Base-by-base conservation (phyloP, 2,888 invertebrate genomes). In the Gerris lacustris region DNA sequence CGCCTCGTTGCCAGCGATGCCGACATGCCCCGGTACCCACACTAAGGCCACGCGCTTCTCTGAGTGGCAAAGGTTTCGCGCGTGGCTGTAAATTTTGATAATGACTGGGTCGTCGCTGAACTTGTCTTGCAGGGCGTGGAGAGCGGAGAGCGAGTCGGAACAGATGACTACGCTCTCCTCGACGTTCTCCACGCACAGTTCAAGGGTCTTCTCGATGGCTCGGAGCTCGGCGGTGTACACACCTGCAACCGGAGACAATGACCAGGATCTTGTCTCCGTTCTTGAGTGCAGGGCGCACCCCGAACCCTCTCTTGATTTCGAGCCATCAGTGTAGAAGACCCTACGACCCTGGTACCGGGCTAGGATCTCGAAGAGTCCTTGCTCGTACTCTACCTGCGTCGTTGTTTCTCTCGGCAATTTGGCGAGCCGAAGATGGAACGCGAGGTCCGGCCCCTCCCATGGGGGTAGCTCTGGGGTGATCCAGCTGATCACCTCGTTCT, bases 151-250 rank as follows among this genome's bases (percentile, higher is more conserved):
- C 11, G 55, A 55, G 9, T 55, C 55, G 9, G 55, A 11, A 55
- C 55, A 55, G 9, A 55, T 55, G 9, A 55, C 55, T 11, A 55
- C 15, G 55, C 11, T 55, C 15, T 55, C 55, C 15, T 55, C 55
- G 55, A 55, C 9, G 55, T 55, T 55, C 55, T 55, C 55, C 55
- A 55, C 9, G 55, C 55, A 55, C 9, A 11, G 15, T 9, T 9
- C 55, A 55, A 55, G 55, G 55, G 55, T 55, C 55, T 55, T 55
- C 55, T 55, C 55, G 9, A 55, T 11, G 55, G 55, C 55, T 55
- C 15, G 9, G 11, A 55, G 15, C 15, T 55, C 55, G 15, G 55
- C 55, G 55, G 15, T 55, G 55, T 55, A 55, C 15, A 55, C 55
- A 15, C 55, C 55, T 15, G 55, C 55, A 55, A 9, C 11, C 15